A percentile compares a stretch with the other conserved stretches of the same genome.
These are phyloP conservation scores for Choreutis nemorana DNA, from an alignment of 2,888 invertebrate species.

Conservation along the genomic window DNA sequence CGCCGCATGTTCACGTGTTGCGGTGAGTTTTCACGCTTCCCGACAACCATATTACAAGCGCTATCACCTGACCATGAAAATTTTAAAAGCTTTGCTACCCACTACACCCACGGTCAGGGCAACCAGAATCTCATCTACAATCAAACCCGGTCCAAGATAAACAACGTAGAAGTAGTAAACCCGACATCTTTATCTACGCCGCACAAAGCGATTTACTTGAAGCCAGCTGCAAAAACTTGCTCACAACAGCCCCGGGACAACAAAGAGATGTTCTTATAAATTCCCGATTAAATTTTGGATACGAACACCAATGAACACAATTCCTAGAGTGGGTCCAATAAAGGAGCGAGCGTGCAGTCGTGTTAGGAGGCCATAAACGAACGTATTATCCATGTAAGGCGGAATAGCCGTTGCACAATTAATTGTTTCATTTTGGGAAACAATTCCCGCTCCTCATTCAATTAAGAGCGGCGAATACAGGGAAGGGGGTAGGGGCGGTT, in stretches of 20 bases:
- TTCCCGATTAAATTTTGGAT: conserved; percentile 63
- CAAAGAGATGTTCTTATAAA: conserved; percentile 58
- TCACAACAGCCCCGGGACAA: conserved; percentile 32
- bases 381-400: conserved; percentile 68
- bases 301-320: conserved; percentile 63
- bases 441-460: conserved; percentile 68
- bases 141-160: no score
- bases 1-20: conserved; percentile 53
- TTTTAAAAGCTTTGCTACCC: conserved; percentile 48
- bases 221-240: conserved; percentile 51
- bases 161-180: no score
- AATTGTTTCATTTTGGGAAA: conserved; percentile 68
- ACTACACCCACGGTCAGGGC: no score
- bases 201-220: conserved; percentile 32
- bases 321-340: conserved; percentile 64
- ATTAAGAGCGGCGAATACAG: conserved; percentile 64
- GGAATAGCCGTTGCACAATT: conserved; percentile 68
- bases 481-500: conserved; percentile 22
- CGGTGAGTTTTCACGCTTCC: conserved; percentile 43
- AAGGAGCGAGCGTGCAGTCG: conserved; percentile 64
- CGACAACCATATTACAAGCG: conserved; percentile 55
- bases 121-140: no score
- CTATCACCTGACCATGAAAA: conserved; percentile 61
- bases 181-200: conserved; percentile 35
- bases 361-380: conserved; percentile 66